Percentiles rank a stretch among this genome's conserved stretches.
Conservation (phyloP, 2,113 vertebrate genomes). For the Gasterosteus aculeatus region DNA sequence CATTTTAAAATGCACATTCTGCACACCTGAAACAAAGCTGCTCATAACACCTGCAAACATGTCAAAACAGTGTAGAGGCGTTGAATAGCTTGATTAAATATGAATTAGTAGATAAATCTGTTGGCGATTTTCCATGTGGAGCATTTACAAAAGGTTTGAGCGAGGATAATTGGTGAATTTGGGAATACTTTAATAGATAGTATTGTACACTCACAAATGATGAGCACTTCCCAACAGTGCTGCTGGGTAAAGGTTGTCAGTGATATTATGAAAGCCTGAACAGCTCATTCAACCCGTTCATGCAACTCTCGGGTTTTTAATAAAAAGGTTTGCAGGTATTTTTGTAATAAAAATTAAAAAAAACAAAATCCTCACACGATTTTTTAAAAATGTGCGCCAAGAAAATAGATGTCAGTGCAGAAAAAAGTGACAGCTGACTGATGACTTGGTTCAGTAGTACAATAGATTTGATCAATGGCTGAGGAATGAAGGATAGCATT, state of each 20-base stretch:
- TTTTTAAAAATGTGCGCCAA: neutral
- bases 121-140: neutral
- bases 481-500: constrained; percentile 34
- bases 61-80: neutral
- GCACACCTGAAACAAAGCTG: neutral
- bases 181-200: constrained; percentile 2
- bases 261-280: constrained; percentile 20
- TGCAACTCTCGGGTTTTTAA: constrained; percentile 16
- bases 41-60: neutral
- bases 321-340: no score
- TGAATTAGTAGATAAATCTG: neutral
- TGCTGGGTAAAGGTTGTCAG: constrained; percentile 21
- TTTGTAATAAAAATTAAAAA: no score
- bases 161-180: neutral
- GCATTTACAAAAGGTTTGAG: neutral
- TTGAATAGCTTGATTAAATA: neutral
- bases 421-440: constrained; percentile 31
- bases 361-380: constrained; percentile 2
- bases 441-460: constrained; percentile 36
- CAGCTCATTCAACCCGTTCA: constrained; percentile 29
- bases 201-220: constrained; percentile 3
- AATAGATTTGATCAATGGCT: constrained; percentile 45
- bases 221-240: constrained; percentile 12
- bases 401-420: constrained; percentile 18
- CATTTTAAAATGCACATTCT: constrained; percentile 3